Percentiles rank a stretch among this genome's conserved stretches.
Evolutionary conservation across 2,797 vertebrate genomes (phyloP).

Genomic region (Sphaeramia orbicularis): DNA sequence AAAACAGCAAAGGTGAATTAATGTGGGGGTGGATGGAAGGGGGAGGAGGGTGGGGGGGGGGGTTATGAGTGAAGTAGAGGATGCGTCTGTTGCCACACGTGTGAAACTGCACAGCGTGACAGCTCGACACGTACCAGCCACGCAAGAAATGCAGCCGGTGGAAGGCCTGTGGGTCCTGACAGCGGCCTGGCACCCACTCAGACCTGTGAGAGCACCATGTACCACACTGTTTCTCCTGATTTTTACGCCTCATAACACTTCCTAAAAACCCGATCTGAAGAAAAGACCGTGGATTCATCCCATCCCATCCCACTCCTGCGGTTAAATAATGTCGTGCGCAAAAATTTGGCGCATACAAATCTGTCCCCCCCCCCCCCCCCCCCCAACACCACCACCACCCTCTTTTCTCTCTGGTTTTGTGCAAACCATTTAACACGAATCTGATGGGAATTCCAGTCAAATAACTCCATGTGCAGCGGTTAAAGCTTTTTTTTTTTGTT

Average conservation of each 20-base stretch:
- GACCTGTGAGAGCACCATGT: not conserved
- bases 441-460: not conserved
- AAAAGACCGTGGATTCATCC: too few species aligned
- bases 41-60: slow-evolving; percentile 25
- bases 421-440: too few species aligned
- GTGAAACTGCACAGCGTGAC: slow-evolving; percentile 15
- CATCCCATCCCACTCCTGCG: too few species aligned
- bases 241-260: too few species aligned
- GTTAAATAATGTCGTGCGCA: not conserved
- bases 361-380: not conserved
- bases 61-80: slow-evolving; percentile 6
- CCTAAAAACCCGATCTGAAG: too few species aligned
- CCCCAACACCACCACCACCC: too few species aligned
- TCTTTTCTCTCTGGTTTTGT: not conserved
- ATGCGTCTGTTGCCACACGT: slow-evolving; percentile 2
- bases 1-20: slow-evolving; percentile 45
- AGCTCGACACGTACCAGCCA: slow-evolving; percentile 1
- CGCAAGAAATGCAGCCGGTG: not conserved
- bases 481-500: not conserved
- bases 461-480: not conserved
- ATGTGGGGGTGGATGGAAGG: too few species aligned
- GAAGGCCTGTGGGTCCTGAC: not conserved
- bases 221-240: not conserved
- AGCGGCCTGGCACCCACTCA: not conserved
- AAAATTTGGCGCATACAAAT: too few species aligned